Percentiles rank a stretch among this genome's conserved stretches.
phyloP scores from a whole-genome alignment of 2,888 invertebrate genomes.

The Philereme vetulata region DNA sequence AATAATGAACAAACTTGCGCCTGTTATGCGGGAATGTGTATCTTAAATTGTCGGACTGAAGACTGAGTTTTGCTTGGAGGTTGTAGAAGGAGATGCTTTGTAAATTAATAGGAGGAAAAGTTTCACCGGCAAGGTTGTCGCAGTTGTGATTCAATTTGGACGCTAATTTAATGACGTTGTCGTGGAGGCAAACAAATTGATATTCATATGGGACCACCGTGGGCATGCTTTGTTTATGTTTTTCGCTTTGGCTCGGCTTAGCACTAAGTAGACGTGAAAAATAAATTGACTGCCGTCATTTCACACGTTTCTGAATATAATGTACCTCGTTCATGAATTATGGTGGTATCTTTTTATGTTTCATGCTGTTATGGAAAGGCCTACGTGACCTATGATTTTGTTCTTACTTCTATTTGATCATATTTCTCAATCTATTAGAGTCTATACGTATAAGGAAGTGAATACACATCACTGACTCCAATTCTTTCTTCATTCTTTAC shows the following conservation, averaged over 20 bases:
- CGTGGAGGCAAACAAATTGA: conserved; percentile 80
- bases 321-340: background rate
- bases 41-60: conserved; percentile 55
- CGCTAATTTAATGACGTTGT: conserved; percentile 83
- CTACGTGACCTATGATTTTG: no score
- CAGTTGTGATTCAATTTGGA: conserved; percentile 84
- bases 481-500: no score
- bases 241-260: conserved; percentile 44
- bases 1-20: conserved; percentile 82
- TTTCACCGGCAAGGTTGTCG: conserved; percentile 81
- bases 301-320: conserved; percentile 16
- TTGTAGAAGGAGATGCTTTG: conserved; percentile 72
- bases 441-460: no score
- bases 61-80: conserved; percentile 57
- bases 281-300: conserved; percentile 35
- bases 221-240: conserved; percentile 70
- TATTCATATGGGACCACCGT: conserved; percentile 81
- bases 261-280: conserved; percentile 35
- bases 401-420: no score
- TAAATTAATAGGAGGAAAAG: conserved; percentile 84
- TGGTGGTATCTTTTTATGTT: background rate
- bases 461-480: no score
- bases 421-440: no score
- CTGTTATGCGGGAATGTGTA: conserved; percentile 57
- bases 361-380: background rate